Percentiles rank a stretch among this genome's conserved stretches.
Evolutionary conservation across 2,888 invertebrate species (phyloP).

Genomic region (Morinoia aosen): DNA sequence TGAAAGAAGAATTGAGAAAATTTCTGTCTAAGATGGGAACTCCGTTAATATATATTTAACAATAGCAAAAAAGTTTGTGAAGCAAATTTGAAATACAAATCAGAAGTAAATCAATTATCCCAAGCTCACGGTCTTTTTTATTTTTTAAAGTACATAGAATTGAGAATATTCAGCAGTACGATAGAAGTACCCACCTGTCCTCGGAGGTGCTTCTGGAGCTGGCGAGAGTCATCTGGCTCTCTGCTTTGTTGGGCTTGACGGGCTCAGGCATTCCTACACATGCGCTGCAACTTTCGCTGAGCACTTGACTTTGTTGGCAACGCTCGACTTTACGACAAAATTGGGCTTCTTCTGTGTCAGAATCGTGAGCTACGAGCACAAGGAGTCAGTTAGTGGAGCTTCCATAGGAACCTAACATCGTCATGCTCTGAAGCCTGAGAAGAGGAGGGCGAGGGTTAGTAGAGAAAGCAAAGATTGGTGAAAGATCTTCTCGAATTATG

Average conservation of each 20-base stretch:
- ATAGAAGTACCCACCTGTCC: conserved; percentile 59
- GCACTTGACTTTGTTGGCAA: conserved; percentile 7
- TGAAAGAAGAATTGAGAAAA: not conserved
- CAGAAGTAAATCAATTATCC: not conserved
- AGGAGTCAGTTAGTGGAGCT: conserved; percentile 40
- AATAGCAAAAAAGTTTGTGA: no score
- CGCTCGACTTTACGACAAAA: not conserved
- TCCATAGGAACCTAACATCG: conserved; percentile 7
- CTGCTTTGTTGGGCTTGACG: conserved; percentile 66
- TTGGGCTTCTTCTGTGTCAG: conserved; percentile 8
- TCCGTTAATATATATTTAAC: no score
- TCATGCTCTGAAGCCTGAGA: not conserved
- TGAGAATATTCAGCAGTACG: no score
- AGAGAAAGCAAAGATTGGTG: not conserved
- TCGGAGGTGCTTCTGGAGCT: conserved; percentile 63
- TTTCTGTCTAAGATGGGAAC: no score
- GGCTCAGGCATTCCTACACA: conserved; percentile 62
- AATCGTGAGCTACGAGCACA: not conserved
- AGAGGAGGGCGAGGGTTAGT: not conserved
- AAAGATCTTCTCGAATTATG: not conserved
- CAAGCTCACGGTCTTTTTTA: not conserved
- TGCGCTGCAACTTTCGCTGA: conserved; percentile 5
- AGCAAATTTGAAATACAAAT: not conserved
- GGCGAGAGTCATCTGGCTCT: conserved; percentile 66
- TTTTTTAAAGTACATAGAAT: not conserved